phyloP scores from a whole-genome alignment of 2,888 invertebrate species.

The Venusia cambrica region DNA sequence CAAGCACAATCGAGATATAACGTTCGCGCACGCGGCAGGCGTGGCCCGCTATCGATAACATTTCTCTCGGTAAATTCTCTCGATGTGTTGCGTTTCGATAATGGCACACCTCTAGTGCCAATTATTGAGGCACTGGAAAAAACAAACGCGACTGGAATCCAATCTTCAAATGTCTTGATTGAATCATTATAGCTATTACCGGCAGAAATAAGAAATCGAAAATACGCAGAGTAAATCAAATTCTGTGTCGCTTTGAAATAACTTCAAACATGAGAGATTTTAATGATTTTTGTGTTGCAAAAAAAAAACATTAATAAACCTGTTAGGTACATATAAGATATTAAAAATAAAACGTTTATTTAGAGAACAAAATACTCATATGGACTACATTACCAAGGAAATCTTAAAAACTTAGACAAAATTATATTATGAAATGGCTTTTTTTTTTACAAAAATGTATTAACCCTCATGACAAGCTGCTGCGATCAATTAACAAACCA shows the following conservation, averaged over 20 bases:
- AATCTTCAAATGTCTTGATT: constrained; percentile 21
- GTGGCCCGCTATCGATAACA: constrained; percentile 24
- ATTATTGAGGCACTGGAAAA: constrained; percentile 13
- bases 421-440: no score
- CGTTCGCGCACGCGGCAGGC: constrained; percentile 22
- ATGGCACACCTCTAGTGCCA: constrained; percentile 17
- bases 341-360: no score
- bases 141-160: constrained; percentile 9
- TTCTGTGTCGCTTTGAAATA: no score
- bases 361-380: no score
- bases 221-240: constrained; percentile 1
- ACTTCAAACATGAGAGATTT: no score
- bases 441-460: constrained; percentile 17
- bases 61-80: constrained; percentile 22
- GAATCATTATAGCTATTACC: constrained; percentile 16
- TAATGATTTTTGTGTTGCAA: no score
- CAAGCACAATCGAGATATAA: constrained; percentile 16
- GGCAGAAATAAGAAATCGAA: constrained; percentile 8
- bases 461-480: constrained; percentile 19
- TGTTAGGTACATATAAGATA: no score
- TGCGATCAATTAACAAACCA: constrained; percentile 25
- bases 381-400: no score
- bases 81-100: constrained; percentile 21
- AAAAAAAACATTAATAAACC: no score
- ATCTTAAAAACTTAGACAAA: no score